These are phyloP conservation scores for Pseudolaguvia tuberculata DNA, from an alignment of 2,113 vertebrate species.

Conservation along the genomic window DNA sequence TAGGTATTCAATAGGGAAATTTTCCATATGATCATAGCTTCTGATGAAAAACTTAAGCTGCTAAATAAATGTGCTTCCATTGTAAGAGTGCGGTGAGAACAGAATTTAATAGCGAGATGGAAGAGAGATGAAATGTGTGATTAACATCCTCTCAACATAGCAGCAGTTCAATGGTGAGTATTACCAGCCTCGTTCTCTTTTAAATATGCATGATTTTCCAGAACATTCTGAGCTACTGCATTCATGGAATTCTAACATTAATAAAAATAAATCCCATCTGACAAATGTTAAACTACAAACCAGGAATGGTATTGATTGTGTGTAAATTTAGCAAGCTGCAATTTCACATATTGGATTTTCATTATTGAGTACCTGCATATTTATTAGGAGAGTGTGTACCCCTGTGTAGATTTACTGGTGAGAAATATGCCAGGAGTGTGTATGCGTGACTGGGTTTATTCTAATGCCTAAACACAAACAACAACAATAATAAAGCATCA, in stretches of 20 bases:
- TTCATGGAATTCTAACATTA: background rate
- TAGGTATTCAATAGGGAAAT: background rate
- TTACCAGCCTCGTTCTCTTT: background rate
- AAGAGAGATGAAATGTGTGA: background rate
- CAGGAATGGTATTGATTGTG: background rate
- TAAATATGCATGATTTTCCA: background rate
- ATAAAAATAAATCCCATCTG: background rate
- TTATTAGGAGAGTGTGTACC: too few relatives aligned
- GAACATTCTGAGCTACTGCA: background rate
- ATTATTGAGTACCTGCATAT: conserved; percentile 7
- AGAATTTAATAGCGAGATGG: background rate
- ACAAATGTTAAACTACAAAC: background rate
- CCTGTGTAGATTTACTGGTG: conserved; percentile 3
- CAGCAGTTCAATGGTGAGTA: background rate
- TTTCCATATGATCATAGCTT: background rate
- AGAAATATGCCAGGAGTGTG: background rate
- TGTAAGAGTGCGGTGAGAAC: background rate
- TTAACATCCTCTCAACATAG: background rate
- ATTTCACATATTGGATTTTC: conserved; percentile 14
- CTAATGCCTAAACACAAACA: background rate
- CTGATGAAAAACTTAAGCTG: background rate
- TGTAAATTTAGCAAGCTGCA: conserved; percentile 18
- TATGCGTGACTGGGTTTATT: background rate
- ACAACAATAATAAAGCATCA: conserved; percentile 3
- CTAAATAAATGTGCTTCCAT: too few relatives aligned